Base-by-base conservation (phyloP, 2,888 invertebrate genomes). In the Bursaphelenchus okinawaensis region DNA sequence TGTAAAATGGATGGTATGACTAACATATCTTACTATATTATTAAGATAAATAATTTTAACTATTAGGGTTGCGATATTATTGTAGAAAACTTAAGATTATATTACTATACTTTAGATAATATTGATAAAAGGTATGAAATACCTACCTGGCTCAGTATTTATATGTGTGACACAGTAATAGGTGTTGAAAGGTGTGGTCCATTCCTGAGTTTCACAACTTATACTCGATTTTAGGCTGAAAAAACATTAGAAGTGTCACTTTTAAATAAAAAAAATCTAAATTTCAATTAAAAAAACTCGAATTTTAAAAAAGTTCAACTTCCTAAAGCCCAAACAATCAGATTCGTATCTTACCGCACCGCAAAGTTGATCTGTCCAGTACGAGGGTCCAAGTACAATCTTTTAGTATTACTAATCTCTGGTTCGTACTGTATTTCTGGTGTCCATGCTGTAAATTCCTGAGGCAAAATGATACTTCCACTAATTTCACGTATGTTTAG, bases 101-200 rank as follows among this genome's bases (percentile, higher is more conserved):
- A n/a, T n/a, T n/a, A n/a, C n/a, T n/a, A n/a, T n/a, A n/a, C n/a
- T n/a, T n/a, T n/a, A n/a, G n/a, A n/a, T n/a, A n/a, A n/a, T n/a
- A n/a, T n/a, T n/a, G n/a, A n/a, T n/a, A n/a, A n/a, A n/a, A n/a
- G n/a, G n/a, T n/a, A n/a, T n/a, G n/a, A n/a, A n/a, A n/a, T n/a
- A n/a, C 40, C 62, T 26, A 77, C 77, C 72, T 52, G 71, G 70
- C 12, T 66, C 60, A 52, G 76, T 77, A 27, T 68, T 71, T 12
- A 79, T 60, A 16, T 40, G 27, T n/a, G 76, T 27, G 23, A 60
- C 64, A 60, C 81, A 81, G 0, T 55, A 65, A 58, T 74, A 75
- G 0, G 58, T 67, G 61, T 78, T 75, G 69, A 81, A 81, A 0
- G 80, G 81, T 55, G 75, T 68, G 52, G 75, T 77, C 81, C 81